A percentile compares a stretch with the other conserved stretches of the same genome.
These are phyloP conservation scores for Zophobas morio DNA, from an alignment of 1,140 invertebrate genomes.

Conservation along the genomic window DNA sequence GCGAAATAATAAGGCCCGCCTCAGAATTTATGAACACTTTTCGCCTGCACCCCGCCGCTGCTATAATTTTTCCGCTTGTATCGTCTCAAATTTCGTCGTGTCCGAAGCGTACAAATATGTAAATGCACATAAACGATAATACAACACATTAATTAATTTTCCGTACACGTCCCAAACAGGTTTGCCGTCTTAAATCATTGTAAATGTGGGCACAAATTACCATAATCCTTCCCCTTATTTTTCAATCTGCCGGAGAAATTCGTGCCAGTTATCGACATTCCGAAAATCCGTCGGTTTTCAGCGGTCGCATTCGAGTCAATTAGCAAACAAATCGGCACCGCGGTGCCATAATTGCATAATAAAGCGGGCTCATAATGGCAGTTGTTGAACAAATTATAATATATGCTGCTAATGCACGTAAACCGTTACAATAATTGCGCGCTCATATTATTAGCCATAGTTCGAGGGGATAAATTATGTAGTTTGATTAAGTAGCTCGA, in stretches of 20 bases:
- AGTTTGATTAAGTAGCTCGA: slow-evolving; percentile 38
- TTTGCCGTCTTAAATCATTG: slow-evolving; percentile 46
- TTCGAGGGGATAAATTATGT: slow-evolving; percentile 40
- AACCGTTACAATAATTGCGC: slow-evolving; percentile 41
- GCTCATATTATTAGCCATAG: slow-evolving; percentile 41
- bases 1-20: too few relatives aligned
- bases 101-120: slow-evolving; percentile 20
- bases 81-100: slow-evolving; percentile 22
- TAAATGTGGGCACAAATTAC: slow-evolving; percentile 42
- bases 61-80: background rate
- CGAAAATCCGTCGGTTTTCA: background rate
- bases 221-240: slow-evolving; percentile 36
- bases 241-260: slow-evolving; percentile 19
- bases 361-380: slow-evolving; percentile 34
- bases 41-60: background rate
- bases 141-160: slow-evolving; percentile 42
- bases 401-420: slow-evolving; percentile 41
- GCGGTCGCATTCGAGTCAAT: background rate
- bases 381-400: slow-evolving; percentile 38
- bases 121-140: slow-evolving; percentile 32
- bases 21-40: too few relatives aligned
- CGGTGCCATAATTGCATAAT: slow-evolving; percentile 23
- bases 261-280: slow-evolving; percentile 33
- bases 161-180: slow-evolving; percentile 39
- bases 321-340: slow-evolving; percentile 30